A percentile compares a stretch with the other conserved stretches of the same genome.
Conservation (phyloP, 2,888 invertebrate species). For the Eupithecia subumbrata region DNA sequence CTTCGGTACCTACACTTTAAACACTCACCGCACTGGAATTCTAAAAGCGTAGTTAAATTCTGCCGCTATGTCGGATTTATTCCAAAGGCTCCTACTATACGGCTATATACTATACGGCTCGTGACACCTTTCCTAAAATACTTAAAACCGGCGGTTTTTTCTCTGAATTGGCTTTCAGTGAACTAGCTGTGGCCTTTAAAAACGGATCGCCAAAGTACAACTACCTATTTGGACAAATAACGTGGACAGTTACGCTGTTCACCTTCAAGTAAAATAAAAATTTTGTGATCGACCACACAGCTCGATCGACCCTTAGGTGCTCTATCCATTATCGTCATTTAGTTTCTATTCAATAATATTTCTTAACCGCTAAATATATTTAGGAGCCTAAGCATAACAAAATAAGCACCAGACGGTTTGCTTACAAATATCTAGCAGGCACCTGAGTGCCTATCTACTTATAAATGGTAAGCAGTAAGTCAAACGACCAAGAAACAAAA, state of each 20-base stretch:
- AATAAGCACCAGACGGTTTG: not conserved
- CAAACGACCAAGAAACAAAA: not conserved
- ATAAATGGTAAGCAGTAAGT: too few relatives aligned
- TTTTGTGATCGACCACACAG: not conserved
- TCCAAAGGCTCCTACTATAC: conserved; percentile 20
- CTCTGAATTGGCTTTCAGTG: too few relatives aligned
- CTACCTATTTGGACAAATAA: not conserved
- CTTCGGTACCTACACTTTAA: not conserved
- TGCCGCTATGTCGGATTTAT: conserved; percentile 28
- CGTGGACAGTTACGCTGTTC: not conserved
- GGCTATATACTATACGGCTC: conserved; percentile 15
- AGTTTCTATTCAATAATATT: not conserved
- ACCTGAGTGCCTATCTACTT: too few relatives aligned
- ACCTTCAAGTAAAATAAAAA: not conserved
- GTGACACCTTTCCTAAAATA: not conserved
- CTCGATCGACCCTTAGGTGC: not conserved
- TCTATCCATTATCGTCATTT: not conserved
- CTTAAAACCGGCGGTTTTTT: not conserved
- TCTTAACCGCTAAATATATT: not conserved
- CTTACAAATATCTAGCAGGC: not conserved
- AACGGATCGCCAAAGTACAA: not conserved
- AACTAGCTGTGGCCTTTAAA: not conserved
- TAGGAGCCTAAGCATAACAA: not conserved
- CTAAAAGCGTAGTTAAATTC: conserved; percentile 35
- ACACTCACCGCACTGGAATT: conserved; percentile 17